Percentiles rank a stretch among this genome's conserved stretches.
Evolutionary conservation across 2,113 vertebrate genomes (phyloP).

Genomic region (Bombycilla garrulus): DNA sequence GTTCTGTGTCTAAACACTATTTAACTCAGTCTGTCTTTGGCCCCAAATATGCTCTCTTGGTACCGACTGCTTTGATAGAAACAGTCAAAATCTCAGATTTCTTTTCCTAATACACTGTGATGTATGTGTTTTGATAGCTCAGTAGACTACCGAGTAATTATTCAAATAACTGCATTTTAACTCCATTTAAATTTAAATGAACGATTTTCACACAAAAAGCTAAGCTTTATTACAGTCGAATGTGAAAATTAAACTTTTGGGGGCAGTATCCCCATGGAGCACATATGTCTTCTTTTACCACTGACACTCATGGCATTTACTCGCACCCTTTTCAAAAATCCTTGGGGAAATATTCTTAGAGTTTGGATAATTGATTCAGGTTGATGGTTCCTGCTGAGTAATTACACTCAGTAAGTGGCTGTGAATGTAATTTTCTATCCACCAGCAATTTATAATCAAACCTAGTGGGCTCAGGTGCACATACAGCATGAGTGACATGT

Average conservation of each 20-base stretch:
- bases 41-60: background rate
- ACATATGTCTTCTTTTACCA: background rate
- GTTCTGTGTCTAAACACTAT: background rate
- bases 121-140: background rate
- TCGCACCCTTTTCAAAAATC: background rate
- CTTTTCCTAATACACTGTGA: background rate
- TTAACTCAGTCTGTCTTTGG: background rate
- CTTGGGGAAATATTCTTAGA: background rate
- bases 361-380: constrained; percentile 29
- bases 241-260: background rate
- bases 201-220: background rate
- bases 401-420: constrained; percentile 25
- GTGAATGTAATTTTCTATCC: constrained; percentile 45
- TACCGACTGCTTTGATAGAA: background rate
- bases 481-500: background rate
- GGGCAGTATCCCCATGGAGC: background rate
- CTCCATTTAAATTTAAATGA: background rate
- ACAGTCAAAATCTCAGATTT: background rate
- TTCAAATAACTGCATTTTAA: background rate
- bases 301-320: background rate
- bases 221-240: background rate
- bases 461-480: constrained; percentile 34
- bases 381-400: constrained; percentile 5
- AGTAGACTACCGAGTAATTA: background rate
- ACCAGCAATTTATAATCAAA: constrained; percentile 39